Evolutionary conservation across 2,113 vertebrate species (phyloP).

Genomic region (Pelvicachromis taeniatus): DNA sequence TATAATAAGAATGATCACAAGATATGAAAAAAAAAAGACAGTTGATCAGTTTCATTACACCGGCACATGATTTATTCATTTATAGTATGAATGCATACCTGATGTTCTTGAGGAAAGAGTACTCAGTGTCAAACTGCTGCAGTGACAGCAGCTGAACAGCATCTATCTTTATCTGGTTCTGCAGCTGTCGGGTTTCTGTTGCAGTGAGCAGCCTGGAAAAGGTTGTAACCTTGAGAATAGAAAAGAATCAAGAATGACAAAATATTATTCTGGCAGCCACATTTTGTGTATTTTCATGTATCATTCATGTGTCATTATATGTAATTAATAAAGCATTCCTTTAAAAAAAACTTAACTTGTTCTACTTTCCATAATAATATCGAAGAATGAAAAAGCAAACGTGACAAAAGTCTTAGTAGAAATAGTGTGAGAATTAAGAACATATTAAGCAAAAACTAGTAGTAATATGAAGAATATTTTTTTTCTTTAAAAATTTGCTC

Average conservation of each 20-base stretch:
- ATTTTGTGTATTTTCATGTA: background rate
- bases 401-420: background rate
- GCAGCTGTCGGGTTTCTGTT: slow-evolving; percentile 49
- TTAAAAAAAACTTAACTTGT: background rate
- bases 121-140: slow-evolving; percentile 86
- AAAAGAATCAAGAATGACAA: background rate
- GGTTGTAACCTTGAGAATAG: slow-evolving; percentile 79
- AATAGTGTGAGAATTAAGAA: background rate
- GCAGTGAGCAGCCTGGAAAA: slow-evolving; percentile 86
- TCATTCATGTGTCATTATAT: background rate
- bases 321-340: background rate
- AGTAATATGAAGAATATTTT: background rate
- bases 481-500: background rate
- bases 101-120: slow-evolving; percentile 81
- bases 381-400: background rate
- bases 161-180: background rate
- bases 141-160: slow-evolving; percentile 72
- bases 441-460: background rate
- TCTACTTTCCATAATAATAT: background rate
- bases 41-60: background rate
- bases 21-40: background rate
- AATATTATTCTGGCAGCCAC: background rate
- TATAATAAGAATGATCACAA: background rate
- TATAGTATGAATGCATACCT: slow-evolving; percentile 60
- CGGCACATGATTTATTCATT: background rate